phyloP scores from a whole-genome alignment of 2,113 vertebrate genomes.

The Psephotus haematonotus region DNA sequence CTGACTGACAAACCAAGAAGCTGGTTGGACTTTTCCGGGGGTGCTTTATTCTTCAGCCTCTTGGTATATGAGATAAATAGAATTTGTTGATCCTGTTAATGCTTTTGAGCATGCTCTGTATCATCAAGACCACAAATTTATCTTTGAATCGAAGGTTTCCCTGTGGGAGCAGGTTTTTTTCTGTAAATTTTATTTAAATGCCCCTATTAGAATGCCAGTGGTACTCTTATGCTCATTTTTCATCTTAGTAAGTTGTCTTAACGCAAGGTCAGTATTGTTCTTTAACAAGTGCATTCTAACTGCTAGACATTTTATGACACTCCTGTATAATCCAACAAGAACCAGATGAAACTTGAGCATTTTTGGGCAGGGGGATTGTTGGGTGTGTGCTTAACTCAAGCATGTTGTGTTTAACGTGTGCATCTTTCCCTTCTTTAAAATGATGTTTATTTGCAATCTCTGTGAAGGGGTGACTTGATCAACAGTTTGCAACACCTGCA shows the following conservation, averaged over 20 bases:
- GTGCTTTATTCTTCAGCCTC: background rate
- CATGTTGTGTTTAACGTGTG: background rate
- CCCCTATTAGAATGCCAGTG: background rate
- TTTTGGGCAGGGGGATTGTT: background rate
- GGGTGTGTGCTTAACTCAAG: background rate
- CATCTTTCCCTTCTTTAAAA: background rate
- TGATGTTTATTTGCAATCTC: background rate
- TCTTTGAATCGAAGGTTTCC: background rate
- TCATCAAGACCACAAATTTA: background rate
- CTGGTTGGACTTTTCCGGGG: background rate
- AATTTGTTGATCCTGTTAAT: background rate
- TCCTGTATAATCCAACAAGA: background rate
- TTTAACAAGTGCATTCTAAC: background rate
- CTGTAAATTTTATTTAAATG: background rate
- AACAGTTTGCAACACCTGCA: background rate
- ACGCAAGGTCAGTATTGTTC: background rate
- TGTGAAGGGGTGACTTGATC: background rate
- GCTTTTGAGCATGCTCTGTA: background rate
- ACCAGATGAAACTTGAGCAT: background rate
- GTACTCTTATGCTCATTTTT: background rate
- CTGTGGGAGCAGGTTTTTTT: background rate
- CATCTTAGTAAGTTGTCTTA: background rate
- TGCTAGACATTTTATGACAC: fast-evolving
- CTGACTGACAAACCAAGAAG: background rate
- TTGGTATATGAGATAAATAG: background rate